Conservation (phyloP, 2,797 vertebrate genomes). For the Myotis daubentonii region DNA sequence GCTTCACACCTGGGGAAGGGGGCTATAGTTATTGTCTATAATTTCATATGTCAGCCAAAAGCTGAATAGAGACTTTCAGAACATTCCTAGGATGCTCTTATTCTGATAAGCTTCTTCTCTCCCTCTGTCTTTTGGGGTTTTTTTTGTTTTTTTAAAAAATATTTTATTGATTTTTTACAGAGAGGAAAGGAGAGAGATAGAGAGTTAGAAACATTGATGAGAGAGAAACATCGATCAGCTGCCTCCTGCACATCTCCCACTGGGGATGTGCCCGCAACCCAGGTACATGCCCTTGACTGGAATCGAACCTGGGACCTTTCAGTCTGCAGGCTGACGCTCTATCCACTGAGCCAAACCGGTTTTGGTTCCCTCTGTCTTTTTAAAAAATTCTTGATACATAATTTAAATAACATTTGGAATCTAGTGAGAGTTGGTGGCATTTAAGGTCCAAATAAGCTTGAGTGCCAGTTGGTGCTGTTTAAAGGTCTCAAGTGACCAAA, state of each 20-base stretch:
- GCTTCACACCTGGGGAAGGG: background rate
- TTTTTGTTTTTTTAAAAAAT: too few species aligned
- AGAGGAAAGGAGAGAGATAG: too few species aligned
- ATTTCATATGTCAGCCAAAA: slow-evolving; percentile 9
- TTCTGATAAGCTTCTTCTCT: background rate
- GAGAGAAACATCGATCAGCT: too few species aligned
- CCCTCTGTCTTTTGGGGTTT: background rate
- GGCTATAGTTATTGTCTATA: background rate
- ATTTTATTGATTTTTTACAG: too few species aligned
- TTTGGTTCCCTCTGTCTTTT: too few species aligned
- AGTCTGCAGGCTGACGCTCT: too few species aligned
- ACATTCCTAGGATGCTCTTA: slow-evolving; percentile 38
- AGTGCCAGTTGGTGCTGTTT: background rate
- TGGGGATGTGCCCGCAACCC: too few species aligned
- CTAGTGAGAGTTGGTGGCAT: background rate
- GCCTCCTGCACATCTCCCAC: too few species aligned
- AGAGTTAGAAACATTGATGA: too few species aligned
- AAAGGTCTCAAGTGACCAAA: slow-evolving; percentile 23
- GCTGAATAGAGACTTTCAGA: background rate
- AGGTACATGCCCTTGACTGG: too few species aligned
- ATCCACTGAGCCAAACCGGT: too few species aligned
- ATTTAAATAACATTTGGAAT: slow-evolving; percentile 15
- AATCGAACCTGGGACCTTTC: too few species aligned
- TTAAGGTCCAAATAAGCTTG: background rate
- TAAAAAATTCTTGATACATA: background rate